Conservation (phyloP, 2,888 invertebrate species). For the Drosophila tripunctata region DNA sequence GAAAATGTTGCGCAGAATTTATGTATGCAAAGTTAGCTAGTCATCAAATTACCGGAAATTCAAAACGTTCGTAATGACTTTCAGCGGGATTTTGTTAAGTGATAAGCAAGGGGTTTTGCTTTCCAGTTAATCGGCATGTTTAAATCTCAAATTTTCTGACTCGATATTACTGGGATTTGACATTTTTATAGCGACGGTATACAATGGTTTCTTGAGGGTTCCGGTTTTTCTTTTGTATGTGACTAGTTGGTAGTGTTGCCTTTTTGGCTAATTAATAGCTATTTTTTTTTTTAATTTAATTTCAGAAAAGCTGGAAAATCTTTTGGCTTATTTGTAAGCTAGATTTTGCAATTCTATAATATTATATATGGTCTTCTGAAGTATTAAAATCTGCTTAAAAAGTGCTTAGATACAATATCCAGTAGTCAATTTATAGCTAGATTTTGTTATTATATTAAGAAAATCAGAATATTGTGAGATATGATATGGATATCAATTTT, state of each 20-base stretch:
- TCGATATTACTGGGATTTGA: constrained; percentile 27
- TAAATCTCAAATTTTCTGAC: constrained; percentile 8
- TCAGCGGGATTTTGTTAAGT: constrained; percentile 25
- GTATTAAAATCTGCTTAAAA: too few species aligned
- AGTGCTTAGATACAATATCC: too few species aligned
- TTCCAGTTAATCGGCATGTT: constrained; percentile 6
- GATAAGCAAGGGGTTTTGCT: constrained; percentile 57
- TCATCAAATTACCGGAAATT: constrained; percentile 72
- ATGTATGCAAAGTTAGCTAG: constrained; percentile 72
- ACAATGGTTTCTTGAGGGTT: constrained; percentile 27
- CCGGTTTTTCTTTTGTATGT: constrained; percentile 35
- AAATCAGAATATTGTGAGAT: too few species aligned
- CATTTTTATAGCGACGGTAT: constrained; percentile 37
- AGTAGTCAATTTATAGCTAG: too few species aligned
- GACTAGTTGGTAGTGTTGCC: not conserved
- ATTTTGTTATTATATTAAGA: too few species aligned
- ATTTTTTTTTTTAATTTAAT: too few species aligned
- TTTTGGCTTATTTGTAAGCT: too few species aligned
- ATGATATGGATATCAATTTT: too few species aligned
- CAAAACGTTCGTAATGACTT: constrained; percentile 53
- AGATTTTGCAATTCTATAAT: too few species aligned
- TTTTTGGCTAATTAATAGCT: not conserved
- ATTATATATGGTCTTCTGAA: too few species aligned
- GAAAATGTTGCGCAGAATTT: constrained; percentile 66
- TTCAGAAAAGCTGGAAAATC: too few species aligned